Percentiles rank a stretch among this genome's conserved stretches.
Evolutionary conservation across 23 tunicate species (phyloP).

Genomic region (Aplidium turbinatum): DNA sequence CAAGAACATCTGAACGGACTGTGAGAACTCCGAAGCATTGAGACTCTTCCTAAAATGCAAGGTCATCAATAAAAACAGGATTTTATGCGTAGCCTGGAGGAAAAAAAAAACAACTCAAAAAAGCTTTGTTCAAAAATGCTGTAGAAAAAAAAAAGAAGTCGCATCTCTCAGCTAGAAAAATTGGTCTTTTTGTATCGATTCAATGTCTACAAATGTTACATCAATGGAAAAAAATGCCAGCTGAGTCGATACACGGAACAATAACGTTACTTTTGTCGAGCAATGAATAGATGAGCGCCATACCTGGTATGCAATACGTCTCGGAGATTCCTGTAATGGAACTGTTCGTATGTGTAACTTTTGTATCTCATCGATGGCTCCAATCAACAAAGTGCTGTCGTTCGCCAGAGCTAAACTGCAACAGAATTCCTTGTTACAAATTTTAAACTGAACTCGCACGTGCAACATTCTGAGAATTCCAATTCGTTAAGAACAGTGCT

Average conservation of each 20-base stretch:
- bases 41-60: constrained; percentile 52
- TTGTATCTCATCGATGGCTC: constrained; percentile 98
- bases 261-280: background rate
- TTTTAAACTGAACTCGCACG: background rate
- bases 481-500: background rate
- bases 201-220: too few species aligned
- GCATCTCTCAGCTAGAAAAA: background rate
- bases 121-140: background rate
- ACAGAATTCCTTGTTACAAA: background rate
- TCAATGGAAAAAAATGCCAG: background rate
- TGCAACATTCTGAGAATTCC: background rate
- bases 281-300: background rate
- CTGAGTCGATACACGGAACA: background rate
- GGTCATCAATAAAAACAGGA: background rate
- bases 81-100: too few species aligned
- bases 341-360: constrained; percentile 96
- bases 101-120: too few species aligned
- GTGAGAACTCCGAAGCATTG: constrained; percentile 83
- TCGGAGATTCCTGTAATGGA: constrained; percentile 85
- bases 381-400: constrained; percentile 83
- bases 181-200: too few species aligned
- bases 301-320: constrained; percentile 90
- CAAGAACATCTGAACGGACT: constrained; percentile 39
- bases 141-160: background rate
- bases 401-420: constrained; percentile 88